Evolutionary conservation across 2,797 vertebrate species (phyloP), one percentile per base, ranked within the genome.

Genomic region (Pangasius macronema): DNA sequence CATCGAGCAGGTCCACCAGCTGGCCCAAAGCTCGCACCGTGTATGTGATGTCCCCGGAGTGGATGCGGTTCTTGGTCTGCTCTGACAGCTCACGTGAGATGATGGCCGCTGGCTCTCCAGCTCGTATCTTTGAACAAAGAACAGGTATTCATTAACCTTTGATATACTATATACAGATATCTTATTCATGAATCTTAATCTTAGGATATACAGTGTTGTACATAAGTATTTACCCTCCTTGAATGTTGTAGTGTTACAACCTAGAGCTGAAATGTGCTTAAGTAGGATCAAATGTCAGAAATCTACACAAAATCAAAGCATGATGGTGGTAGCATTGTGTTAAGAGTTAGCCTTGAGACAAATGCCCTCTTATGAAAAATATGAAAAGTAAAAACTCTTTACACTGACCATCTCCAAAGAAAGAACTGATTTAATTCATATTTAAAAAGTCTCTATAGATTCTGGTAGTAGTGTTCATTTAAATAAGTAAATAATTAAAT

Each of bases 21-120:
- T 99, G 98, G 46, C 98, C 97, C 97, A 99, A 97, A 90, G 97
- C 97, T 0, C 96, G 97, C 42, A 99, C 98, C 0, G 98, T 98
- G 91, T 97, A 99, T 0, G 97, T 96, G 91, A 99, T 97, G 92
- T 99, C 99, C 0, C 99, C 99, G 0, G 98, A 97, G 1, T 99
- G 97, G 86, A 99, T 91, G 72, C 97, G 97, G 84, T 92, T 97
- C 92, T 97, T 97, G 0, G 98, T 99, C 89, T 99, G 98, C 90
- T 99, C 98, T 0, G 99, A 97, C 79, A 99, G 94, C 92, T 99
- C 99, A 83, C 98, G 95, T 11, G 98, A 98, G 36, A 99, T 97
- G 91, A 99, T 97, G 80, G 98, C 98, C 0, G 99, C 99, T 0
- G 97, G 97, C 93, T 99, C 98, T 79, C 97, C 97, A 0, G 97